Percentiles rank a stretch among this genome's conserved stretches.
These are phyloP conservation scores for Plutomurus gul DNA, from an alignment of 1,140 invertebrate genomes.

Conservation along the genomic window DNA sequence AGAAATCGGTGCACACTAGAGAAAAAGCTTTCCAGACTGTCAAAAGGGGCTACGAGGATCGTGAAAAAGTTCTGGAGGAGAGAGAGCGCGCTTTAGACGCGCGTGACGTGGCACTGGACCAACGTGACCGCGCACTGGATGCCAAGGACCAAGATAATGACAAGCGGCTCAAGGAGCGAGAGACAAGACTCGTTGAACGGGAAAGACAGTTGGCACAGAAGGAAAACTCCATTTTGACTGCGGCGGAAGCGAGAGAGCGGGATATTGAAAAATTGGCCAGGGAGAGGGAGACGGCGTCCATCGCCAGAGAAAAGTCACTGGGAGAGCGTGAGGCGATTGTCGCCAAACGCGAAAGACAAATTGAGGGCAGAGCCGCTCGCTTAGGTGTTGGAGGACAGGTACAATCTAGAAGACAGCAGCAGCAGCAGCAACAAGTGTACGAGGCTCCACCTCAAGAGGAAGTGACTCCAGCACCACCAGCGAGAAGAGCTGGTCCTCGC, in stretches of 20 bases:
- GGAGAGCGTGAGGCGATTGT: background rate
- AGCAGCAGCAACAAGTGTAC: background rate
- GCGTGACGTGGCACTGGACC: background rate
- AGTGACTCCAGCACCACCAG: background rate
- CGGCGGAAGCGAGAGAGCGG: background rate
- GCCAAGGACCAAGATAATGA: background rate
- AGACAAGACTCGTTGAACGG: background rate
- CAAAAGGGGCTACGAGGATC: background rate
- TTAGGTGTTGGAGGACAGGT: background rate
- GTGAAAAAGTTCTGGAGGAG: constrained; percentile 7
- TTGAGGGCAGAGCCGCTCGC: background rate
- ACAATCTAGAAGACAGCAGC: background rate
- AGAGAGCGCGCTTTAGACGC: background rate
- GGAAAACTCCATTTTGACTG: background rate
- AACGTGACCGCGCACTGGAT: background rate
- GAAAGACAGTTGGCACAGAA: background rate
- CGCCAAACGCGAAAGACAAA: background rate
- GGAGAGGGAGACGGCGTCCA: background rate
- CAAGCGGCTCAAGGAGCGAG: background rate
- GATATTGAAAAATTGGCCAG: constrained; percentile 14
- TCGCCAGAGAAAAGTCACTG: background rate
- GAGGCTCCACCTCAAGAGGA: background rate
- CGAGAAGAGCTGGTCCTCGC: too few species aligned
- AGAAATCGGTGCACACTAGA: background rate
- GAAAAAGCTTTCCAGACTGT: background rate